Percentiles rank a stretch among this genome's conserved stretches.
phyloP scores from a whole-genome alignment of 2,113 vertebrate species.

The Cololabis saira region DNA sequence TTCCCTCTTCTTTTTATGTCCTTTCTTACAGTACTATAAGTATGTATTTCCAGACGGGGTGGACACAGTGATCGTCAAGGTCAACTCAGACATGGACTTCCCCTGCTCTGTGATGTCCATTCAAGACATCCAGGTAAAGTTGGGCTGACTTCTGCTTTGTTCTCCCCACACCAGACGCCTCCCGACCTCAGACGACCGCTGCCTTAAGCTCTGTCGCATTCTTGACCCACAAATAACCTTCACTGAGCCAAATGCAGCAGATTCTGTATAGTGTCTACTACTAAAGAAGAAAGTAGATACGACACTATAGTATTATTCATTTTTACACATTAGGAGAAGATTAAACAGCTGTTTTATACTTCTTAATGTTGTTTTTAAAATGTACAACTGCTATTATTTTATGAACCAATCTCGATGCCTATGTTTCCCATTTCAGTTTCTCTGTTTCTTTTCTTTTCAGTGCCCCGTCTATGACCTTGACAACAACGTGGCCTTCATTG shows the following conservation, averaged over 20 bases:
- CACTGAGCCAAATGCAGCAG: too few species aligned
- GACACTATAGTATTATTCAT: too few species aligned
- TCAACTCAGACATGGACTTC: slow-evolving; percentile 90
- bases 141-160: background rate
- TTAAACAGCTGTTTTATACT: background rate
- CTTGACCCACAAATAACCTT: too few species aligned
- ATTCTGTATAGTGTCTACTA: too few species aligned
- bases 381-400: background rate
- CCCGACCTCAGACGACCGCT: background rate
- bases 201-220: too few species aligned
- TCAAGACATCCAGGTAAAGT: slow-evolving; percentile 94
- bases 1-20: too few species aligned
- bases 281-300: too few species aligned
- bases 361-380: background rate
- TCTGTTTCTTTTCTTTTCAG: slow-evolving; percentile 65
- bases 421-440: background rate
- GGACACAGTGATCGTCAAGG: slow-evolving; percentile 95
- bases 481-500: slow-evolving; percentile 98
- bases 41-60: slow-evolving; percentile 90
- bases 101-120: slow-evolving; percentile 97
- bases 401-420: too few species aligned
- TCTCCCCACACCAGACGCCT: background rate
- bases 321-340: too few species aligned
- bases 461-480: slow-evolving; percentile 97
- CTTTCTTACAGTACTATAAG: slow-evolving; percentile 89